Evolutionary conservation across 1,140 invertebrate genomes (phyloP).

Genomic region (Daktulosphaira vitifoliae): DNA sequence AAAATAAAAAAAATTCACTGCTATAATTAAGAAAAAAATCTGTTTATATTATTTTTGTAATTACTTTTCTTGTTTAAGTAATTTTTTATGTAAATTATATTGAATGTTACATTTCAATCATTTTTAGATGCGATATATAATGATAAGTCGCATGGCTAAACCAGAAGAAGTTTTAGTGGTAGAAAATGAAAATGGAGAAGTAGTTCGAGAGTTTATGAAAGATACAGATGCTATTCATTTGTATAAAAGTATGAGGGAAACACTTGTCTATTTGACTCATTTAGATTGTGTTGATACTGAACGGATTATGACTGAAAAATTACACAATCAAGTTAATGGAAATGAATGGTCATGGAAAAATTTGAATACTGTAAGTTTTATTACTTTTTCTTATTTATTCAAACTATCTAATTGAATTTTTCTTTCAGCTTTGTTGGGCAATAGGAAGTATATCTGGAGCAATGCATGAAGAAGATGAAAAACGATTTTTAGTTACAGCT

Average conservation of each 20-base stretch:
- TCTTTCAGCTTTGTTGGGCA: slow-evolving; percentile 84
- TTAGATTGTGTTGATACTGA: slow-evolving; percentile 97
- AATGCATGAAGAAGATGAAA: slow-evolving; percentile 99
- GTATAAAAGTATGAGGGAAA: slow-evolving; percentile 99
- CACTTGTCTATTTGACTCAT: slow-evolving; percentile 96
- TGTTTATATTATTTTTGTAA: too few relatives aligned
- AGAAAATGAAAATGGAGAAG: slow-evolving; percentile 99
- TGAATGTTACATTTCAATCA: too few relatives aligned
- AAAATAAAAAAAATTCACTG: too few relatives aligned
- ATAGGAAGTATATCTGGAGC: slow-evolving; percentile 99
- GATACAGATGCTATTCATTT: slow-evolving; percentile 99
- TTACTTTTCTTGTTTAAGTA: too few relatives aligned
- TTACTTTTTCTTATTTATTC: slow-evolving; percentile 16
- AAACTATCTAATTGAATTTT: slow-evolving; percentile 9
- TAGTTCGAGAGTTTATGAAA: slow-evolving; percentile 99
- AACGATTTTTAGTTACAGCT: slow-evolving; percentile 96
- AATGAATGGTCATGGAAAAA: slow-evolving; percentile 99
- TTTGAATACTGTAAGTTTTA: slow-evolving; percentile 72
- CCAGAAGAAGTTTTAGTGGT: slow-evolving; percentile 99
- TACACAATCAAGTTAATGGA: slow-evolving; percentile 98
- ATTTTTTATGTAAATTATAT: too few relatives aligned
- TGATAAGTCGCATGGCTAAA: slow-evolving; percentile 99
- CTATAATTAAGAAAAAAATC: too few relatives aligned
- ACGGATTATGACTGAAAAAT: slow-evolving; percentile 97
- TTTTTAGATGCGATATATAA: slow-evolving; percentile 67